phyloP scores from a whole-genome alignment of 2,113 vertebrate genomes.

The Poeciliopsis turrubarensis region DNA sequence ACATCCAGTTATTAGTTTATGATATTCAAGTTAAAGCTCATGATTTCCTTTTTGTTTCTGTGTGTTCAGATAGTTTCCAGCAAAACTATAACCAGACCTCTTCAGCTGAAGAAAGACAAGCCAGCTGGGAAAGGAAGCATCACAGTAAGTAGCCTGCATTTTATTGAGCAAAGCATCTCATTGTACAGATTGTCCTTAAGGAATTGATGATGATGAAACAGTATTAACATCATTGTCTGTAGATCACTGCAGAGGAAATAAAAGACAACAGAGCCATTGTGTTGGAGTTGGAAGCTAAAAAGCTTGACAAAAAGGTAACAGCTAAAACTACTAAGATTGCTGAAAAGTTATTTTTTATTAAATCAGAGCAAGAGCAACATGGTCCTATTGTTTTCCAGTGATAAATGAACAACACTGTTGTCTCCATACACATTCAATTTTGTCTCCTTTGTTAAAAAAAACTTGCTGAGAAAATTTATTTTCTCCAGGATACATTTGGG shows the following conservation, averaged over 20 bases:
- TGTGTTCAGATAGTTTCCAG: slow-evolving; percentile 88
- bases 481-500: slow-evolving; percentile 89
- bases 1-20: background rate
- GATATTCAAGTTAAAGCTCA: background rate
- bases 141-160: slow-evolving; percentile 57
- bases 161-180: background rate
- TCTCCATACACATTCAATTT: background rate
- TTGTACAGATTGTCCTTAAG: background rate
- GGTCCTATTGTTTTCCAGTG: background rate
- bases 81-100: slow-evolving; percentile 81
- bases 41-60: slow-evolving; percentile 1
- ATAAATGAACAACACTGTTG: background rate
- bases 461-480: background rate
- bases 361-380: background rate
- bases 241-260: slow-evolving; percentile 90
- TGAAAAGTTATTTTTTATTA: background rate
- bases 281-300: slow-evolving; percentile 87
- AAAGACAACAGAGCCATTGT: slow-evolving; percentile 86
- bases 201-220: background rate
- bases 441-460: background rate
- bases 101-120: slow-evolving; percentile 90
- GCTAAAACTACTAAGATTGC: background rate
- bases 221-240: slow-evolving; percentile 14
- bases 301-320: slow-evolving; percentile 91
- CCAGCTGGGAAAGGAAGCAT: slow-evolving; percentile 90